Evolutionary conservation across 2,797 vertebrate genomes (phyloP), one percentile per base, ranked within the genome.

Genomic region (Tamandua tetradactyla): DNA sequence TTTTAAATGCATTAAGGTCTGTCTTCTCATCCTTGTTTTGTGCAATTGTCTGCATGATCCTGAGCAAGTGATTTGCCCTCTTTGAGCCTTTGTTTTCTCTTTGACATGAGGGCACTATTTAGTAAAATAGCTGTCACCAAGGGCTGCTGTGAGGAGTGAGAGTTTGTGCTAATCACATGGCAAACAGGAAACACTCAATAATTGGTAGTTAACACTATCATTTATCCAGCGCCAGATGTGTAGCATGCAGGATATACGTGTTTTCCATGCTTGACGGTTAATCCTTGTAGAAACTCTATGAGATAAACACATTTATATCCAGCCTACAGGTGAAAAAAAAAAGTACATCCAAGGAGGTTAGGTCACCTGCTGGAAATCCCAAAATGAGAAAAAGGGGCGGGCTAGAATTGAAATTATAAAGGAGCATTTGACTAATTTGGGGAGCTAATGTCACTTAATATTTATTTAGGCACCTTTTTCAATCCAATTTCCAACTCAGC

Each of bases 91-190:
- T 62, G 22, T 37, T 66, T 72, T 72, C 22, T 23, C 68, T 89
- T 59, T 49, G 27, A 2, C 11, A 0, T 42, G 9, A 22, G 0
- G 18, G n/a, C 44, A 37, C 42, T 25, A 49, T 52, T 52, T 52
- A 66, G 55, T 5, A 52, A 47, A 71, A 8, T 25, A 7, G 3
- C 14, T 35, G 12, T 30, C 35, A 4, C 37, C 11, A 42, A 17
- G 62, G 55, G 4, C n/a, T 0, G 1, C 23, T 14, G 42, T 1
- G 32, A 62, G 49, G 4, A 35, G 1, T 4, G 49, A 61, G 30
- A 25, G 3, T 11, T 32, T 12, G 5, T n/a, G n/a, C 71, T 66
- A 42, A 37, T 25, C 20, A 23, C 3, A 4, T 0, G 14, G 13
- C 35, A 9, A 30, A 7, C 14, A 35, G 32, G 27, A 57, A 64